Conservation (phyloP, 2,888 invertebrate species). For the Drosophila eohydei region DNA sequence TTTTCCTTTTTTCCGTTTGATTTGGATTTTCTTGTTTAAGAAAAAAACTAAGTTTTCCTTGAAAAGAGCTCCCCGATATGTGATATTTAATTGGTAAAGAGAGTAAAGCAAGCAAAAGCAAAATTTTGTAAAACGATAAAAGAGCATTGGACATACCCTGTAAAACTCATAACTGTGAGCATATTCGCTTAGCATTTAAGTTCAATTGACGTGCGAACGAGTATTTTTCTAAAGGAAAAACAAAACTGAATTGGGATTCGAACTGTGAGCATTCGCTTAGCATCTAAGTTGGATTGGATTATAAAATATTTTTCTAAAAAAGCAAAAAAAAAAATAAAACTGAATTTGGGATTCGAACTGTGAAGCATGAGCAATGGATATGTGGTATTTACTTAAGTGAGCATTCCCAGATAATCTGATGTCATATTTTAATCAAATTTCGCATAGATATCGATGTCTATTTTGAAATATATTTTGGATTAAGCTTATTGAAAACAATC, state of each 20-base stretch:
- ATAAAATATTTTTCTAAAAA: constrained; percentile 58
- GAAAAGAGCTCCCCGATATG: constrained; percentile 83
- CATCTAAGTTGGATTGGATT: constrained; percentile 62
- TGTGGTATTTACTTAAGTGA: constrained; percentile 70
- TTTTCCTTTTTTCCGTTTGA: constrained; percentile 22
- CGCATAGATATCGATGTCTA: constrained; percentile 52
- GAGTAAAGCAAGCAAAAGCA: constrained; percentile 29
- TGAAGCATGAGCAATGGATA: constrained; percentile 71
- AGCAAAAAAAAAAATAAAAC: background rate
- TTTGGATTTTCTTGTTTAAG: constrained; percentile 68
- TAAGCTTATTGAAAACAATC: constrained; percentile 64
- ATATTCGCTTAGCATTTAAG: constrained; percentile 74
- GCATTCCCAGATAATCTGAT: constrained; percentile 13
- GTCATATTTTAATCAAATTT: constrained; percentile 31
- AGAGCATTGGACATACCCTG: constrained; percentile 35
- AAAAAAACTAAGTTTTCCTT: constrained; percentile 56
- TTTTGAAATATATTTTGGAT: constrained; percentile 60
- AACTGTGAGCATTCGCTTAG: constrained; percentile 76
- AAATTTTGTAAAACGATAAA: constrained; percentile 43
- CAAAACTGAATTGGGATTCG: constrained; percentile 42
- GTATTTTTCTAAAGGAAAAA: constrained; percentile 54
- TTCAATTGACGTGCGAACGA: constrained; percentile 44
- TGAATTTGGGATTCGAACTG: constrained; percentile 50
- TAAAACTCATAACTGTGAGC: constrained; percentile 80
- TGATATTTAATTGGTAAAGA: constrained; percentile 79